Evolutionary conservation across 2,888 invertebrate species (phyloP), one percentile per base, ranked within the genome.

Genomic region (Drosophila hamatofila): DNA sequence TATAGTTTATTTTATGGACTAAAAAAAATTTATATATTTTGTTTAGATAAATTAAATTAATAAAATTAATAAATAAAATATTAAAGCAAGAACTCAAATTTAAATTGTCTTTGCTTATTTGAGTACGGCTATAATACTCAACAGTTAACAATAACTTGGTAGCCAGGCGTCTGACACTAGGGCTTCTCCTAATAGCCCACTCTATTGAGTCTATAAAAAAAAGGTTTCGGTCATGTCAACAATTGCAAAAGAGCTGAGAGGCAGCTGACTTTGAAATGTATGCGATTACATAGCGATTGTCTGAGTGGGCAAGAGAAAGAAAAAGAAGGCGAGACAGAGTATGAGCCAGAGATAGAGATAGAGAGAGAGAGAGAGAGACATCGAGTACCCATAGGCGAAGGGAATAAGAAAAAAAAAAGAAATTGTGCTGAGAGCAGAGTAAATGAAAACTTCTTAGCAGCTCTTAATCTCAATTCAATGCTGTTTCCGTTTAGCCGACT

Each of bases 401-500:
- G n/a, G n/a, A 30, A 25, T 27, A 7, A 27, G 3, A 33, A 33
- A 11, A 33, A 30, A 2, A 11, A 8, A 30, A 33, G 14, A 35
- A 35, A 63, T 35, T 37, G 55, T 27, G 39, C 21, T 27, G 37
- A 46, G 39, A 52, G 21, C 37, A 14, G 18, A 57, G 64, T 44
- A 61, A 70, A 23, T 51, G 49, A 56, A 54, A 46, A 42, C 44
- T 59, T 55, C 35, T 42, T 44, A 51, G 33, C 52, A n/a, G 25
- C 57, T 55, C 72, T 58, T 59, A 57, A 77, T 56, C 61, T 66
- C 59, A 66, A 56, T 23, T 37, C 37, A 39, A 39, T 39, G 27
- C 39, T 60, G 27, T 9, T 39, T 14, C 23, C 18, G 18, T 7
- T 42, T 35, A 35, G 16, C 16, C 35, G 14, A 25, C 25, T 25